These are phyloP conservation scores for Horisme vitalbata DNA, from an alignment of 2,888 invertebrate genomes.

Conservation along the genomic window DNA sequence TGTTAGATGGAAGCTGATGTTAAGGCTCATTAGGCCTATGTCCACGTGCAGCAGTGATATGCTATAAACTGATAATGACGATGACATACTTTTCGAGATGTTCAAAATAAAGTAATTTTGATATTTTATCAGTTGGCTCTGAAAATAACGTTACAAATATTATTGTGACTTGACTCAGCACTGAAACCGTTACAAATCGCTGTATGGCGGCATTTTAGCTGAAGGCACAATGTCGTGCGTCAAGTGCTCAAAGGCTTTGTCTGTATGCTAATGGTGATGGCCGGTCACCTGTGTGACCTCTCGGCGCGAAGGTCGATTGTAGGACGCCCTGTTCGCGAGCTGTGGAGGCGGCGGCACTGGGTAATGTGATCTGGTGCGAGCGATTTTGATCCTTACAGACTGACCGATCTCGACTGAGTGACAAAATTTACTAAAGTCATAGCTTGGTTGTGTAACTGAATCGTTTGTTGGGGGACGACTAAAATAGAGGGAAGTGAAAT, in stretches of 20 bases:
- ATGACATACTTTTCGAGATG: too few relatives aligned
- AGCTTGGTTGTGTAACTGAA: too few relatives aligned
- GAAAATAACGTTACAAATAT: too few relatives aligned
- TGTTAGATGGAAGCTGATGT: too few relatives aligned
- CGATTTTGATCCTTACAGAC: slow-evolving; percentile 38
- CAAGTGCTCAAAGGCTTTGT: slow-evolving; percentile 75
- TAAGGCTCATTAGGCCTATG: too few relatives aligned
- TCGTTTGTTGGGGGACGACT: too few relatives aligned
- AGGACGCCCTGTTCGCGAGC: slow-evolving; percentile 55
- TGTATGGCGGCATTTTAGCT: slow-evolving; percentile 53
- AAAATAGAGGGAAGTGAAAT: too few relatives aligned
- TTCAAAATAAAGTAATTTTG: too few relatives aligned
- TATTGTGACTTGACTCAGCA: neutral
- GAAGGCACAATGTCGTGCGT: slow-evolving; percentile 55
- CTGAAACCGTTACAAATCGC: slow-evolving; percentile 13
- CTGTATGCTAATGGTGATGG: slow-evolving; percentile 70
- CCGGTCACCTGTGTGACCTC: slow-evolving; percentile 73
- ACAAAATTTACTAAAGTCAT: too few relatives aligned
- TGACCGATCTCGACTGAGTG: neutral
- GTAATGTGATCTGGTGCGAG: slow-evolving; percentile 39
- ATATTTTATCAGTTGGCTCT: neutral
- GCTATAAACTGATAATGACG: too few relatives aligned
- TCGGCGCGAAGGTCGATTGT: slow-evolving; percentile 73
- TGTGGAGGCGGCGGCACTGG: slow-evolving; percentile 37
- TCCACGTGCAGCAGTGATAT: too few relatives aligned